Conservation (phyloP, 2,888 invertebrate genomes). For the Notodonta dromedarius region DNA sequence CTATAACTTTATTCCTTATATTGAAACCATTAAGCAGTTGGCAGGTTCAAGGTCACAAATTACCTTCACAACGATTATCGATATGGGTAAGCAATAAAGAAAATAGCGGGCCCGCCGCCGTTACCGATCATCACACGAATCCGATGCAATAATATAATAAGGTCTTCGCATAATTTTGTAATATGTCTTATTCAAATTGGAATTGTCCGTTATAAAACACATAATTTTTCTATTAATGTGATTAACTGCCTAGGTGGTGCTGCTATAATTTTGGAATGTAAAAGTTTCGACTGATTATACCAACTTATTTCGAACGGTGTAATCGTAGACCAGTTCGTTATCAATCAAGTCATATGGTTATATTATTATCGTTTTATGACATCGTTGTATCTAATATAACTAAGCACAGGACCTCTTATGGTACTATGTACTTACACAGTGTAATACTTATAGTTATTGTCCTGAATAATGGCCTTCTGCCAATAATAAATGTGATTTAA, state of each 20-base stretch:
- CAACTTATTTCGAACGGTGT: no score
- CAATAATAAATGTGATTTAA: no score
- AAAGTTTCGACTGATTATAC: conserved; percentile 11
- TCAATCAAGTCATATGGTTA: no score
- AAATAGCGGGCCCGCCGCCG: conserved; percentile 39
- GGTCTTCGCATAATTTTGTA: conserved; percentile 55
- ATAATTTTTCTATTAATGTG: conserved; percentile 16
- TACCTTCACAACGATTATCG: conserved; percentile 44
- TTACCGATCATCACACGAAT: conserved; percentile 43
- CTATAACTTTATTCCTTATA: conserved; percentile 41
- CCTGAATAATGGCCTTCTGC: not conserved
- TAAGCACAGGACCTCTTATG: no score
- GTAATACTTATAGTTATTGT: not conserved
- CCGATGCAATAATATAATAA: conserved; percentile 25
- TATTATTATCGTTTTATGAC: no score
- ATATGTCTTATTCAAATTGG: conserved; percentile 27
- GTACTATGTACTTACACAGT: no score
- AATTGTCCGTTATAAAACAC: conserved; percentile 38
- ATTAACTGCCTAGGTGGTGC: conserved; percentile 8
- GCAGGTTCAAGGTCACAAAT: conserved; percentile 57
- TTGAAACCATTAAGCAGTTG: conserved; percentile 45
- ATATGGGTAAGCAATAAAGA: conserved; percentile 45
- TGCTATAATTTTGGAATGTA: conserved; percentile 11
- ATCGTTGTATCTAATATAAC: no score
- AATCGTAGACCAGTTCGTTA: no score